A percentile compares a stretch with the other conserved stretches of the same genome.
Conservation (phyloP, 2,113 vertebrate species). For the Eretmochelys imbricata region DNA sequence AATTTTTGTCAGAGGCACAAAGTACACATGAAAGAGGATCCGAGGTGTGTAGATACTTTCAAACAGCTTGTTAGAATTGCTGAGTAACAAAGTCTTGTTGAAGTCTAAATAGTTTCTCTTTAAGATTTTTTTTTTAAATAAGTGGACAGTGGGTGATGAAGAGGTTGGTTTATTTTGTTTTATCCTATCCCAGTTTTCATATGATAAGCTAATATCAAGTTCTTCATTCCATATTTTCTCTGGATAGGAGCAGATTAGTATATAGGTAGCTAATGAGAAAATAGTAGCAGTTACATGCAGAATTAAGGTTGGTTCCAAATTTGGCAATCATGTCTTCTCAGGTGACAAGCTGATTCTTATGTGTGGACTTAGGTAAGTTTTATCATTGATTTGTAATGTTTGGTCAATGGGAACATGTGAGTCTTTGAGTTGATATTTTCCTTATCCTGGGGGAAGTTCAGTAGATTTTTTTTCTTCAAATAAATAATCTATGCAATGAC, state of each 20-base stretch:
- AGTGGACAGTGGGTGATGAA: neutral
- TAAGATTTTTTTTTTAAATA: neutral
- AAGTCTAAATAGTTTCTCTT: neutral
- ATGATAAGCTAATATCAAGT: neutral
- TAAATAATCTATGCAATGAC: rapidly evolving
- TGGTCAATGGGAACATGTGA: neutral
- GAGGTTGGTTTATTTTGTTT: neutral
- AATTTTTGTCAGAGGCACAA: neutral
- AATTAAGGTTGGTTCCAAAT: neutral
- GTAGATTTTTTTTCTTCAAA: neutral
- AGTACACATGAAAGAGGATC: neutral
- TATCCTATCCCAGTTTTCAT: neutral
- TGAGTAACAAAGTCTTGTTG: neutral
- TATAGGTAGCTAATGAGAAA: neutral
- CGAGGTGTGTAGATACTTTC: neutral
- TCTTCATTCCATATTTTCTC: neutral
- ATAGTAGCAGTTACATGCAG: neutral
- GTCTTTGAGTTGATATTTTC: neutral
- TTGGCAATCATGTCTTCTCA: neutral
- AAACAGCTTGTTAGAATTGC: neutral
- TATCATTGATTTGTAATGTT: neutral
- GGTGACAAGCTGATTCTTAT: neutral
- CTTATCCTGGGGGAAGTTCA: neutral
- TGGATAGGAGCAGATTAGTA: neutral
- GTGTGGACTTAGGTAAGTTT: neutral